Evolutionary conservation across 1,140 invertebrate species (phyloP).

Genomic region (Bombus ignitus): DNA sequence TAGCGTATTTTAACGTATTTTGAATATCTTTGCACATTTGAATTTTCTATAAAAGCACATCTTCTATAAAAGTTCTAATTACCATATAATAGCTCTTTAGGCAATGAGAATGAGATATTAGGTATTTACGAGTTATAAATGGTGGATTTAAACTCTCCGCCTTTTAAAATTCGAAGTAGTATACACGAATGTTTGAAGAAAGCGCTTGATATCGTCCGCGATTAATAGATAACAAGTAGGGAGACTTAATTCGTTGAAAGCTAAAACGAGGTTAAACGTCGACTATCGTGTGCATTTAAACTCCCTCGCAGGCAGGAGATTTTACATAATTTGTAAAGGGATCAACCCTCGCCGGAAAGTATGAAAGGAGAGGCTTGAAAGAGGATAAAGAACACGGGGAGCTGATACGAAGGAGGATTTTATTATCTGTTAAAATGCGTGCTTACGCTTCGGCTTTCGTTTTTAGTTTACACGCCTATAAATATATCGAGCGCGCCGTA

Average conservation of each 20-base stretch:
- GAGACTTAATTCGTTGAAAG: slow-evolving; percentile 11
- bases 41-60: neutral
- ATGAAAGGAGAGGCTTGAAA: neutral
- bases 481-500: neutral
- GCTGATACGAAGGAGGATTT: slow-evolving; percentile 20
- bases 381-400: slow-evolving; percentile 4
- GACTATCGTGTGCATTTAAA: slow-evolving; percentile 32
- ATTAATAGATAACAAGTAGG: slow-evolving; percentile 19
- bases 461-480: neutral
- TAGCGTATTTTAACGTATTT: neutral
- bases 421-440: slow-evolving; percentile 11
- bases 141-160: neutral
- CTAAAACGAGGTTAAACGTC: slow-evolving; percentile 40
- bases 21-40: neutral
- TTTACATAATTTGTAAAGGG: slow-evolving; percentile 43
- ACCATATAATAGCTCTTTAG: neutral
- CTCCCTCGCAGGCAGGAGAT: slow-evolving; percentile 1
- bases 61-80: neutral
- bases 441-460: neutral
- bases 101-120: neutral
- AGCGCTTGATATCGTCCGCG: neutral
- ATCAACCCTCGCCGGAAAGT: slow-evolving; percentile 1
- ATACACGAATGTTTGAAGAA: neutral
- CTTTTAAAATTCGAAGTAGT: too few relatives aligned
- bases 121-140: neutral